Evolutionary conservation across 2,888 invertebrate genomes (phyloP).

Genomic region (Eupeodes latifasciatus): DNA sequence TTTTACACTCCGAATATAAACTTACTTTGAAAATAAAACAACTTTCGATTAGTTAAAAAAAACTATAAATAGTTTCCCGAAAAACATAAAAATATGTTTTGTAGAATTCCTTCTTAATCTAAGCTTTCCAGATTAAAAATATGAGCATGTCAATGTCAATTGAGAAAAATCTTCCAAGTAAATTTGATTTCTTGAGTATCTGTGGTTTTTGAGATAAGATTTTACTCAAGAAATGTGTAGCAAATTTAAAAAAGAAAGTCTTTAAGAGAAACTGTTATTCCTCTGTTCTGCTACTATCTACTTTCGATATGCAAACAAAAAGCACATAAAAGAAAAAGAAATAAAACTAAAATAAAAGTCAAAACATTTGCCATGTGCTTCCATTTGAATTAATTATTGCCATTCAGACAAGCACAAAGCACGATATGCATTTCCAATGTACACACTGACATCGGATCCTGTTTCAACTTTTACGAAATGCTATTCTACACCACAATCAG

Average conservation of each 20-base stretch:
- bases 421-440: constrained; percentile 47
- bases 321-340: not conserved
- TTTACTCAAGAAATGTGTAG: not conserved
- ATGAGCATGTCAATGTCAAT: no score
- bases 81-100: no score
- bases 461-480: constrained; percentile 40
- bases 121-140: no score
- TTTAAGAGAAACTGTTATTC: not conserved
- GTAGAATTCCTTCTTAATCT: no score
- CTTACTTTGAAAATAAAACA: no score
- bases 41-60: no score
- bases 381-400: constrained; percentile 47
- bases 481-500: constrained; percentile 40
- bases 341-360: constrained; percentile 26
- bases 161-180: no score
- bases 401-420: constrained; percentile 37
- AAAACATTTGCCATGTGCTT: constrained; percentile 44
- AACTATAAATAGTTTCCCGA: no score
- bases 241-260: not conserved
- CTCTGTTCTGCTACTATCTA: not conserved
- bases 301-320: not conserved
- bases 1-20: no score
- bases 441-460: constrained; percentile 43
- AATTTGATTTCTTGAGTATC: no score
- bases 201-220: not conserved